A percentile compares a stretch with the other conserved stretches of the same genome.
Conservation (phyloP, 2,888 invertebrate genomes). For the Alitta virens region DNA sequence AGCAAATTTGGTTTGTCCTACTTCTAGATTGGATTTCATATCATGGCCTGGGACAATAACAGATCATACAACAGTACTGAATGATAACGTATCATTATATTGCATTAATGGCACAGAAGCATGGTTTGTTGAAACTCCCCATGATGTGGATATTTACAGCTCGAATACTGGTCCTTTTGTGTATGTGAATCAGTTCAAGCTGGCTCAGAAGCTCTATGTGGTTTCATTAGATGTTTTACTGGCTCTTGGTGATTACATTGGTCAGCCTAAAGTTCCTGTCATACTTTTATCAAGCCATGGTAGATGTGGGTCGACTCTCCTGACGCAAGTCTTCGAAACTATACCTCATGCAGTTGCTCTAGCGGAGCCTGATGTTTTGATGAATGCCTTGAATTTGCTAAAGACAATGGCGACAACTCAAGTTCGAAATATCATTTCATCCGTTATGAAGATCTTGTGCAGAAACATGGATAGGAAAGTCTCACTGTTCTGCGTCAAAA, state of each 20-base stretch:
- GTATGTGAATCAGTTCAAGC: conserved; percentile 40
- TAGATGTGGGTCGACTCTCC: conserved; percentile 42
- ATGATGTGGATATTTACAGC: conserved; percentile 34
- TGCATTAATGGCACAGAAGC: conserved; percentile 44
- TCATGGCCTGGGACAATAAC: too few relatives aligned
- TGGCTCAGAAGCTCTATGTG: conserved; percentile 40
- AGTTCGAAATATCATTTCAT: too few relatives aligned
- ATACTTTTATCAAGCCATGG: conserved; percentile 42
- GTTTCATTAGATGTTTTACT: conserved; percentile 47
- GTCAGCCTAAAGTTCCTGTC: conserved; percentile 42
- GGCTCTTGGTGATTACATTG: conserved; percentile 45
- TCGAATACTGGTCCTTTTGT: conserved; percentile 31
- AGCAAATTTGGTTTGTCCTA: too few relatives aligned
- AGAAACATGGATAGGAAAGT: too few relatives aligned
- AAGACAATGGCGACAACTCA: too few relatives aligned
- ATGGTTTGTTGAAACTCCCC: conserved; percentile 41
- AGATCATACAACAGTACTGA: conserved; percentile 29
- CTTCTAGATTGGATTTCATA: too few relatives aligned
- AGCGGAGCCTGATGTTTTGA: too few relatives aligned
- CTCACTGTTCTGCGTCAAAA: too few relatives aligned
- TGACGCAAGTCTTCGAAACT: conserved; percentile 20
- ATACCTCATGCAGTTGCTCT: too few relatives aligned
- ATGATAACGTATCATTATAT: conserved; percentile 41
- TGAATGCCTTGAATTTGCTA: too few relatives aligned
- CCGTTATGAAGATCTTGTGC: too few relatives aligned